These are phyloP conservation scores for Heliconius aoede DNA, from an alignment of 2,888 invertebrate species.

Conservation along the genomic window DNA sequence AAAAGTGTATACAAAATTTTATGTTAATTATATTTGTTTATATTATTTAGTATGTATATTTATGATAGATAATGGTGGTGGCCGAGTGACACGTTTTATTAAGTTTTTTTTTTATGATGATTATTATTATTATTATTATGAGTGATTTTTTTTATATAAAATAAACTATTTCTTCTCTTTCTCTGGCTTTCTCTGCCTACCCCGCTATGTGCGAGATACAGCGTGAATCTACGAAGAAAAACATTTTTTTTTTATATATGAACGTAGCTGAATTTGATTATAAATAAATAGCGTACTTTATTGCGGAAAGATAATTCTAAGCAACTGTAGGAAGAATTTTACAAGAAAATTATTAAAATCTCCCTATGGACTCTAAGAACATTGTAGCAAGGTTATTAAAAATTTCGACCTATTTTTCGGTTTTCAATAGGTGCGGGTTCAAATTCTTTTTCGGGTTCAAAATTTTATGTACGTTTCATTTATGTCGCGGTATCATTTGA, in stretches of 20 bases:
- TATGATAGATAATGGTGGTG: background rate
- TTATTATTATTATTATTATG: background rate
- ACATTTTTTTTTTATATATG: too few species aligned
- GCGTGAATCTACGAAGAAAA: background rate
- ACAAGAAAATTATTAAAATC: too few species aligned
- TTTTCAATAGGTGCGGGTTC: background rate
- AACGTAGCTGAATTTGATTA: background rate
- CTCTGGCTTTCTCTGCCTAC: background rate
- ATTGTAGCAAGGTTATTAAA: too few species aligned
- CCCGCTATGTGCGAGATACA: background rate
- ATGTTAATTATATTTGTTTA: constrained; percentile 27
- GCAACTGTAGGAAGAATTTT: too few species aligned
- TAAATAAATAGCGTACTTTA: too few species aligned
- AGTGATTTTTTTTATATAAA: too few species aligned
- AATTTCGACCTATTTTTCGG: too few species aligned
- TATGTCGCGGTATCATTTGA: constrained; percentile 23
- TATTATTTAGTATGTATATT: constrained; percentile 16
- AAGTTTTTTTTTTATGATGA: background rate
- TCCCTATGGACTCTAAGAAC: too few species aligned
- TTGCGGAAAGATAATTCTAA: too few species aligned
- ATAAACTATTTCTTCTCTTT: background rate
- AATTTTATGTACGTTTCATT: background rate
- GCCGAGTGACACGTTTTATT: background rate
- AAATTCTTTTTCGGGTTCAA: background rate
- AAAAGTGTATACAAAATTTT: constrained; percentile 14